phyloP scores from a whole-genome alignment of 2,113 vertebrate genomes.

The Clinocottus analis region DNA sequence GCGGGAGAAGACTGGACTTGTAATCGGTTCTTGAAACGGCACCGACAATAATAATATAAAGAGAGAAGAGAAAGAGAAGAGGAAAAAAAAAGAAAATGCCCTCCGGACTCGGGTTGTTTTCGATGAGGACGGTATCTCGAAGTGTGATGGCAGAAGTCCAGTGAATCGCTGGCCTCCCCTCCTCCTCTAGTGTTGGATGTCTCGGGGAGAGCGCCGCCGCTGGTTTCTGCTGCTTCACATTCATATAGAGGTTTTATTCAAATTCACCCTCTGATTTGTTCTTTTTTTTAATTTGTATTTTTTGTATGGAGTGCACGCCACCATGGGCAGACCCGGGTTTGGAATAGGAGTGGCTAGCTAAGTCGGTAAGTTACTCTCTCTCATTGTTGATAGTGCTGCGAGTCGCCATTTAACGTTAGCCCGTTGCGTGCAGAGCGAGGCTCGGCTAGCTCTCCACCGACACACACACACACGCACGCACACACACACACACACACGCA shows the following conservation, averaged over 20 bases:
- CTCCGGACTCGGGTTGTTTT: conserved; percentile 68
- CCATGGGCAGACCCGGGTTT: conserved; percentile 69
- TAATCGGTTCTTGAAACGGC: conserved; percentile 38
- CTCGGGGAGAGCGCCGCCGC: conserved; percentile 75
- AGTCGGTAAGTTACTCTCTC: conserved; percentile 73
- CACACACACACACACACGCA: too few relatives aligned
- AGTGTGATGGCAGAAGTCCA: conserved; percentile 85
- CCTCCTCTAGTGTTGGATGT: conserved; percentile 82
- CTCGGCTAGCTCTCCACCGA: too few relatives aligned
- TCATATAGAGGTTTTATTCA: conserved; percentile 39
- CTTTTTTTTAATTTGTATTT: not conserved
- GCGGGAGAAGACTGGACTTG: conserved; percentile 44
- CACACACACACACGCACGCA: too few relatives aligned
- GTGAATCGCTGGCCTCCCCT: conserved; percentile 84
- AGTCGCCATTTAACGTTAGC: conserved; percentile 30
- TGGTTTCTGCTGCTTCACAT: conserved; percentile 65
- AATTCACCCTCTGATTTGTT: conserved; percentile 47
- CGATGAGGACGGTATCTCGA: conserved; percentile 75
- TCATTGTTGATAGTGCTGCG: conserved; percentile 63
- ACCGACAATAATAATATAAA: conserved; percentile 12
- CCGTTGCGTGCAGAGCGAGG: too few relatives aligned
- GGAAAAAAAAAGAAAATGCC: conserved; percentile 54
- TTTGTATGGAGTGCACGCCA: conserved; percentile 61
- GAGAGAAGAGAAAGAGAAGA: too few relatives aligned
- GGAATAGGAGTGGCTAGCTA: conserved; percentile 75